phyloP scores from a whole-genome alignment of 2,888 invertebrate genomes.

The Hedychridium roseum region DNA sequence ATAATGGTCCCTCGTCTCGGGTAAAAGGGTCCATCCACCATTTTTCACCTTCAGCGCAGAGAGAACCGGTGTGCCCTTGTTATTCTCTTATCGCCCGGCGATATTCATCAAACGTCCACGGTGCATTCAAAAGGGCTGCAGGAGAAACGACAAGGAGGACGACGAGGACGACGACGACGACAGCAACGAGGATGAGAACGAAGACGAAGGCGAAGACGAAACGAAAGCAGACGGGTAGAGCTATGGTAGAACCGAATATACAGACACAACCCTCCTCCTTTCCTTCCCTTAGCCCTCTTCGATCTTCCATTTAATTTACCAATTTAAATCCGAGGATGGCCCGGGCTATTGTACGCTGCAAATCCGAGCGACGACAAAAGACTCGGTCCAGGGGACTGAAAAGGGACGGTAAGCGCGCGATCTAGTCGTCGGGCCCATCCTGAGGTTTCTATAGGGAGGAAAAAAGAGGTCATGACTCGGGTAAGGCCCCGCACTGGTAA shows the following conservation, averaged over 20 bases:
- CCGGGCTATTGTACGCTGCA: not conserved
- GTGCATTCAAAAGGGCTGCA: not conserved
- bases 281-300: too few species aligned
- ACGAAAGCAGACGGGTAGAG: too few species aligned
- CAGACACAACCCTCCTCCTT: too few species aligned
- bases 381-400: not conserved
- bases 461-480: slow-evolving; percentile 4
- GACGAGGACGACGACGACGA: not conserved
- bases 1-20: too few species aligned
- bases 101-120: not conserved
- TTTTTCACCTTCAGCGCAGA: not conserved
- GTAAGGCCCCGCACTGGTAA: not conserved
- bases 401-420: not conserved
- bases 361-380: slow-evolving; percentile 2
- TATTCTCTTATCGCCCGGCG: not conserved
- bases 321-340: not conserved
- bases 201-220: not conserved
- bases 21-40: not conserved
- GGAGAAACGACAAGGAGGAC: not conserved
- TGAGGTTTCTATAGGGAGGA: not conserved
- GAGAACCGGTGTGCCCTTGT: not conserved
- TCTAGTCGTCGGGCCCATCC: not conserved
- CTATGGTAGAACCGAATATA: too few species aligned
- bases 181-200: not conserved
- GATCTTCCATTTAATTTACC: not conserved